phyloP scores from a whole-genome alignment of 1,140 invertebrate genomes.

The Eurosta solidaginis region DNA sequence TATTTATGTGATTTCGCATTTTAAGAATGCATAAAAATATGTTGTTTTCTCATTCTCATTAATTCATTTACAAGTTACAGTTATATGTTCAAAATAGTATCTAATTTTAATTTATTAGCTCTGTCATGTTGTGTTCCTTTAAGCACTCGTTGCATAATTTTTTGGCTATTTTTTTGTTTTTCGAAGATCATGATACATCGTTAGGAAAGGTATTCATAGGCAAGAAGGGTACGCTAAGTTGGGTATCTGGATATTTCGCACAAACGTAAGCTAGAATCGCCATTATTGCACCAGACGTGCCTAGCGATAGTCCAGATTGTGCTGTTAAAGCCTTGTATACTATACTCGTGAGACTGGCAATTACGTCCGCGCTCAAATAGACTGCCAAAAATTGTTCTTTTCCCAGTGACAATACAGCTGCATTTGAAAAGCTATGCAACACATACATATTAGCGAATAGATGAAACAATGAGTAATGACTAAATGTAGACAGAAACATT shows the following conservation, averaged over 20 bases:
- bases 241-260: conserved; percentile 81
- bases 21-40: conserved; percentile 8
- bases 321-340: conserved; percentile 74
- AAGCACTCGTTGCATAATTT: not conserved
- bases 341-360: conserved; percentile 86
- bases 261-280: conserved; percentile 86
- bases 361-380: conserved; percentile 85
- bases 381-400: conserved; percentile 91
- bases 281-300: conserved; percentile 94
- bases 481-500: conserved; percentile 92
- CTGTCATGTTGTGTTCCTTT: not conserved
- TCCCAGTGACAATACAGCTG: conserved; percentile 77
- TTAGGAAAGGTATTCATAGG: conserved; percentile 65
- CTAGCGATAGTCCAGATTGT: conserved; percentile 77
- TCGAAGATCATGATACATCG: conserved; percentile 53
- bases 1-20: too few relatives aligned
- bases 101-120: not conserved
- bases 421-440: conserved; percentile 78
- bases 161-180: conserved; percentile 48
- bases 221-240: conserved; percentile 87
- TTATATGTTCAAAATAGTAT: not conserved
- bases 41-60: not conserved
- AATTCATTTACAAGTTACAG: not conserved
- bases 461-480: conserved; percentile 87
- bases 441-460: conserved; percentile 95